Evolutionary conservation across 2,888 invertebrate species (phyloP), one percentile per base, ranked within the genome.

Genomic region (Ennomos erosarius): DNA sequence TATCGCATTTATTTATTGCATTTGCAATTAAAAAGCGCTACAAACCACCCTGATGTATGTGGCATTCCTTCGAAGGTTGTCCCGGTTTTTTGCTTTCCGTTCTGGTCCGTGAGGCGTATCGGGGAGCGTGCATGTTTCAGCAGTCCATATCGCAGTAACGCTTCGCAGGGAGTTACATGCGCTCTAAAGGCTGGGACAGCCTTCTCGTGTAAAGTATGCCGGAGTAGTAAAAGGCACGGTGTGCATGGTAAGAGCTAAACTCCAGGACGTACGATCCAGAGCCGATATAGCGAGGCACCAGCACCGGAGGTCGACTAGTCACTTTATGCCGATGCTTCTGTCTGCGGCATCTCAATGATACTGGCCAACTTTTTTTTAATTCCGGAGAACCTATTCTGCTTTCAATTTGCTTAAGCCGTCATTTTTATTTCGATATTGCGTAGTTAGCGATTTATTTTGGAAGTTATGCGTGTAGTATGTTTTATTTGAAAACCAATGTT

Each of bases 71-170:
- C 91, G 90, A 93, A 92, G 93, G 93, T 93, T 93, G 93, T 93
- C 93, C 93, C 92, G 92, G 92, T 90, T 92, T 92, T 90, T 88
- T 88, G 87, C 88, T 90, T 92, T 91, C 93, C 93, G 92, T 83
- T 82, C 80, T 84, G 87, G 83, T 89, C 88, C 84, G 81, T 74
- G 76, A 79, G 78, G 77, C 78, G 74, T 69, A 72, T 71, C 76
- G 79, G 82, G 82, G 79, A 89, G 92, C 92, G 92, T 92, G 90
- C 89, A 87, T 88, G 88, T 74, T 69, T 65, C 74, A 77, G 75
- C 74, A 80, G 74, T 76, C 76, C 34, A 10, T 44, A 80, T 74
- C 78, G 77, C 59, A 58, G 63, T 49, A 59, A 59, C 58, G 64
- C 62, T 81, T 81, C 82, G 81, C 51, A 51, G 79, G 81, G 73